Conservation (phyloP, 1,140 invertebrate species). For the Drusus annulatus region DNA sequence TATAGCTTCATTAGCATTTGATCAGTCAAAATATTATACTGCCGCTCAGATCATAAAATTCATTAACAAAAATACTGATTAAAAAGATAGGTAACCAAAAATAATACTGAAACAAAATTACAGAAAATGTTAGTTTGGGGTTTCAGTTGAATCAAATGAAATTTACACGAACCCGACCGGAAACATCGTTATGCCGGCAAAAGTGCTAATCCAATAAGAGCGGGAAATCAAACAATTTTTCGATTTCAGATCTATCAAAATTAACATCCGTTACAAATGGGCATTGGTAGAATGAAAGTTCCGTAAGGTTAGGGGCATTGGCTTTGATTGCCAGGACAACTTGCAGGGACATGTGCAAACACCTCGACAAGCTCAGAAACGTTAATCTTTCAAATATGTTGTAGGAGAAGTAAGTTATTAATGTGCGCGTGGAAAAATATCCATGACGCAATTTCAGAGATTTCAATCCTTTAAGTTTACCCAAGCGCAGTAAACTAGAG, state of each 20-base stretch:
- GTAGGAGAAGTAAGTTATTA: slow-evolving; percentile 68
- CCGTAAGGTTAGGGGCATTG: slow-evolving; percentile 68
- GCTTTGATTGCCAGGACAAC: slow-evolving; percentile 68
- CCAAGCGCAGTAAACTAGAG: slow-evolving; percentile 68
- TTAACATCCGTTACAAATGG: slow-evolving; percentile 68
- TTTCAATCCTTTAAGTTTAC: slow-evolving; percentile 67
- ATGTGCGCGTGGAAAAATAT: slow-evolving; percentile 69
- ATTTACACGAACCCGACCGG: no score
- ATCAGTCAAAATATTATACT: not conserved
- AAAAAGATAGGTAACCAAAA: not conserved
- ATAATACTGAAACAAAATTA: slow-evolving; percentile 55
- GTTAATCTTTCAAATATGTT: slow-evolving; percentile 68
- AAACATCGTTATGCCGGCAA: not conserved
- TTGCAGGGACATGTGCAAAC: slow-evolving; percentile 69
- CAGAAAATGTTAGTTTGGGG: not conserved
- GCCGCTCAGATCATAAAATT: not conserved
- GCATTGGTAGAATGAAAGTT: slow-evolving; percentile 70
- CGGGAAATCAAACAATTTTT: slow-evolving; percentile 69
- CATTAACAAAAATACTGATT: slow-evolving; percentile 19
- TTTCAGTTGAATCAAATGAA: no score
- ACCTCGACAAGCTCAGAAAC: slow-evolving; percentile 69
- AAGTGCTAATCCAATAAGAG: slow-evolving; percentile 66
- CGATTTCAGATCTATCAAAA: slow-evolving; percentile 68
- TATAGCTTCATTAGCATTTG: not conserved
- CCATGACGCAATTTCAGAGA: slow-evolving; percentile 70